These are phyloP conservation scores for Elymnias hypermnestra DNA, from an alignment of 1,140 invertebrate species.

Conservation along the genomic window DNA sequence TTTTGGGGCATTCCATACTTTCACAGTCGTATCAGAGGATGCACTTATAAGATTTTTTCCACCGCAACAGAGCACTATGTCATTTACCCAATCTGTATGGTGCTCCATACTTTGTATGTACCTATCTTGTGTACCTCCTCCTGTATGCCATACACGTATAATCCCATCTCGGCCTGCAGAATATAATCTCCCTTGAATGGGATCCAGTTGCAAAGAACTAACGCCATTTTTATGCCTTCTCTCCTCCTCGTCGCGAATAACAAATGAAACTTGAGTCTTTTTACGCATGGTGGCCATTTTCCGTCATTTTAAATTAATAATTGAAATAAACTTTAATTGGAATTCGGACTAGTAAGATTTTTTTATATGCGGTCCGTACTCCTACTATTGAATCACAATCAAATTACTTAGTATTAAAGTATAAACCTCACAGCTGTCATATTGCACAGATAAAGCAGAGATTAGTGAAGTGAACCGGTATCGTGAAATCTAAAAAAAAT, in stretches of 20 bases:
- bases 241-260: conserved; percentile 97
- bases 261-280: conserved; percentile 93
- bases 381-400: too few relatives aligned
- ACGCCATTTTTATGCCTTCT: conserved; percentile 95
- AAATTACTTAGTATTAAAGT: too few relatives aligned
- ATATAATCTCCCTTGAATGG: conserved; percentile 91
- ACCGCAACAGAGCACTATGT: conserved; percentile 97
- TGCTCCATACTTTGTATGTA: conserved; percentile 98
- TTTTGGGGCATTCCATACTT: conserved; percentile 99
- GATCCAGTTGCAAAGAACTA: conserved; percentile 96
- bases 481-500: too few relatives aligned
- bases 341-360: conserved; percentile 11
- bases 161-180: conserved; percentile 99
- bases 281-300: conserved; percentile 74
- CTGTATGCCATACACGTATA: conserved; percentile 96
- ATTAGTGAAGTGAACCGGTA: too few relatives aligned
- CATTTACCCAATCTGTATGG: conserved; percentile 99
- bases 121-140: conserved; percentile 79
- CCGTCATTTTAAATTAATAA: conserved; percentile 60
- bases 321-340: conserved; percentile 22
- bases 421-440: too few relatives aligned
- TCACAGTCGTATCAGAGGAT: conserved; percentile 99
- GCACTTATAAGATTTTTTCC: conserved; percentile 98
- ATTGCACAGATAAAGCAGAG: too few relatives aligned
- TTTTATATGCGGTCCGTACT: too few relatives aligned